Percentiles rank a stretch among this genome's conserved stretches.
Conservation (phyloP, 2,888 invertebrate genomes). For the Thymelicus lineola region DNA sequence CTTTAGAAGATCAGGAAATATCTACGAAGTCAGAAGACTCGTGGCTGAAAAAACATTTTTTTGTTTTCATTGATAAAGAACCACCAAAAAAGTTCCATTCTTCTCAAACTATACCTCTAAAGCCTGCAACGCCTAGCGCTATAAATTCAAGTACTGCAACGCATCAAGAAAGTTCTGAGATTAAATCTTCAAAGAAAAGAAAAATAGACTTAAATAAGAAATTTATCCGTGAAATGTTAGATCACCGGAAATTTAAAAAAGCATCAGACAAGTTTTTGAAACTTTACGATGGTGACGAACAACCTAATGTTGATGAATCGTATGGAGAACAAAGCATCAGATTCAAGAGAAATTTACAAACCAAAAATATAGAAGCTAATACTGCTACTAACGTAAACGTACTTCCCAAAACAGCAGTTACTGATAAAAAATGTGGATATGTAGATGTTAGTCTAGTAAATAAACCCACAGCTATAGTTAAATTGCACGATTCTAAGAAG, state of each 20-base stretch:
- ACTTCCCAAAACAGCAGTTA: conserved; percentile 15
- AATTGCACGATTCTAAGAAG: conserved; percentile 43
- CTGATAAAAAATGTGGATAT: conserved; percentile 49
- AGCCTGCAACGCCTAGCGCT: conserved; percentile 46
- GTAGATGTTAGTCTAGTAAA: conserved; percentile 56
- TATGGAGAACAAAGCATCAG: background rate
- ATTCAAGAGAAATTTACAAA: conserved; percentile 17
- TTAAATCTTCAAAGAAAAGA: background rate
- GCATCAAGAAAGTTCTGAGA: background rate
- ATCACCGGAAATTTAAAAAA: background rate
- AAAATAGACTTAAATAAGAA: background rate
- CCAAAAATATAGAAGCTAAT: background rate
- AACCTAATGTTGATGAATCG: background rate
- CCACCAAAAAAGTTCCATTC: conserved; percentile 66
- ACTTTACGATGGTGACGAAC: background rate
- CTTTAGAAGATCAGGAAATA: conserved; percentile 63
- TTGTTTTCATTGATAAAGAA: conserved; percentile 61
- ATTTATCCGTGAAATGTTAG: background rate
- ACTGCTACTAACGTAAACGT: conserved; percentile 2
- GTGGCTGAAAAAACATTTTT: conserved; percentile 74
- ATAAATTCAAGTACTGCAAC: background rate
- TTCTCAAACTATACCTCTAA: conserved; percentile 62
- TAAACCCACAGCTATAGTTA: conserved; percentile 53
- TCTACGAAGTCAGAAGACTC: conserved; percentile 69
- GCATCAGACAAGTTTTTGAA: background rate